Conservation (phyloP, 2,888 invertebrate species). For the Orthosia cruda region DNA sequence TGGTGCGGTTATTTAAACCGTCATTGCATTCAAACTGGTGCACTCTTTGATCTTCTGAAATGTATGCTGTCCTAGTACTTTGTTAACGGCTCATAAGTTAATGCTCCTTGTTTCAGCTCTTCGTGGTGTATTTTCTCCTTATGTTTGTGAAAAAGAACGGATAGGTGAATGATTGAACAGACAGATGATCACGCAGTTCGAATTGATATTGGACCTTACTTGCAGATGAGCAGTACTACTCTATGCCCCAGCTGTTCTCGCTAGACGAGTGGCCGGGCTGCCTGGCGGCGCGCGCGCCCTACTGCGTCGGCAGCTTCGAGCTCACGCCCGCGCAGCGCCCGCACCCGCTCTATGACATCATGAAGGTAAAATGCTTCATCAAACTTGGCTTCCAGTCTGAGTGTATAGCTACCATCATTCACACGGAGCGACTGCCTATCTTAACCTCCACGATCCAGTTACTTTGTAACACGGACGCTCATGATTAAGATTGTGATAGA, state of each 20-base stretch:
- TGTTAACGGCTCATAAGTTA: not conserved
- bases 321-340: slow-evolving; percentile 69
- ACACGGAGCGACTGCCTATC: too few species aligned
- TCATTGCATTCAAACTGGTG: not conserved
- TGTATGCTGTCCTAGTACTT: not conserved
- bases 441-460: too few species aligned
- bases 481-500: too few species aligned
- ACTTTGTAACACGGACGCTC: too few species aligned
- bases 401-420: too few species aligned
- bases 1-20: not conserved
- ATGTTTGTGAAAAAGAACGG: too few species aligned
- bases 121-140: not conserved
- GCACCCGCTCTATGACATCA: slow-evolving; percentile 77
- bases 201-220: slow-evolving; percentile 11
- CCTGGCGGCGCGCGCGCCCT: slow-evolving; percentile 78
- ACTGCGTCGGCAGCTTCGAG: slow-evolving; percentile 88
- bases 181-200: too few species aligned
- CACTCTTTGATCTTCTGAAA: not conserved
- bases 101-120: not conserved
- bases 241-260: slow-evolving; percentile 85
- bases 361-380: slow-evolving; percentile 74
- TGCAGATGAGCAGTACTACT: slow-evolving; percentile 86
- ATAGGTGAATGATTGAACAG: not conserved
- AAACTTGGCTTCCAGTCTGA: too few species aligned
- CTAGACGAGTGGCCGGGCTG: slow-evolving; percentile 85